Evolutionary conservation across 2,113 vertebrate genomes (phyloP), one percentile per base, ranked within the genome.

Genomic region (Labrus mixtus): DNA sequence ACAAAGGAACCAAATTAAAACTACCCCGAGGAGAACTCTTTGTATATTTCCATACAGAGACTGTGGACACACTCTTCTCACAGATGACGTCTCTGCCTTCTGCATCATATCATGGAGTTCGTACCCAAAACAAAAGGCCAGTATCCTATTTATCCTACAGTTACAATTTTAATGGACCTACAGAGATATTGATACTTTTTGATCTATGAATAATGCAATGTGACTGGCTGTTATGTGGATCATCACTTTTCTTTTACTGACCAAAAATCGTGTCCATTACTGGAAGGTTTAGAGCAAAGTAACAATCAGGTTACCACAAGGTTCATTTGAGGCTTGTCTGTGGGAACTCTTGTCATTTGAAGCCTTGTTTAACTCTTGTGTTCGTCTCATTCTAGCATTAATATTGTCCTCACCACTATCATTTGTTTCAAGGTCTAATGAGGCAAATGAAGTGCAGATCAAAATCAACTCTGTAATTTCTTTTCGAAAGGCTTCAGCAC

Each of bases 1-100:
- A 90, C 82, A 89, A 89, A 88, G 76, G 72, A 93, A 87, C 68
- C 80, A 69, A 69, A 85, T 56, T 84, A 60, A 78, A 85, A 57
- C 51, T 37, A 68, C 60, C 55, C 11, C 45, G 76, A 88, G 79
- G 75, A 77, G 66, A 87, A 80, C 76, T 84, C 58, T 81, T 84
- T 86, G 79, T 88, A 79, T 87, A 85, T 91, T 90, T 87, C 50
- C 79, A 76, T 76, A 73, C 16, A 16, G 77, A 76, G 72, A 84
- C 60, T 63, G 77, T 68, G 48, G 46, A 76, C 43, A 82, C 81
- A 77, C 67, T 76, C 68, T 48, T 17, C 23, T 78, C 65, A 76
- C 78, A 64, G 75, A 76, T 67, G 48, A 65, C 54, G 61, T 70
- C 67, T 71, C 76, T 65, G 77, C 75, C 64, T 89, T 84, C 71